phyloP scores from a whole-genome alignment of 2,797 vertebrate species.

The Poecile montanus region DNA sequence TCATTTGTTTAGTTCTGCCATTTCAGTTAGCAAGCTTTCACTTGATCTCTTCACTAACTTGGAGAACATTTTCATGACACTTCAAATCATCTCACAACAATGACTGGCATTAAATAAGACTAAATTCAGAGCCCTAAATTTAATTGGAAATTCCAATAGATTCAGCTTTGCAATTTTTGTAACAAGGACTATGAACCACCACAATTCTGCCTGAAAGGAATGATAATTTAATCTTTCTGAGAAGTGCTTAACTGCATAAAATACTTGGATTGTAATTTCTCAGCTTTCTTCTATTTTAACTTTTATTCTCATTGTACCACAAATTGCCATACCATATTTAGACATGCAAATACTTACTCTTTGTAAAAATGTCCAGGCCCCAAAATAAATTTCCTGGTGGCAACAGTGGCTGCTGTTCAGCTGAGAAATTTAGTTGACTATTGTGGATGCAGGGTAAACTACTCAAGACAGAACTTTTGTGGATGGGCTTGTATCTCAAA shows the following conservation, averaged over 20 bases:
- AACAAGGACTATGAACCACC: not conserved
- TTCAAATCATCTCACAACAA: not conserved
- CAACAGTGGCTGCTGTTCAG: not conserved
- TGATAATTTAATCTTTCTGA: not conserved
- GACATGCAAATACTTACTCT: not conserved
- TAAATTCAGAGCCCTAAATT: not conserved
- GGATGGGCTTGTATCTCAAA: not conserved
- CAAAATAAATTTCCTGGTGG: not conserved
- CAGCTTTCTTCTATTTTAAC: not conserved
- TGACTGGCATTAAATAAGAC: not conserved
- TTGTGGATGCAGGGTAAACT: not conserved
- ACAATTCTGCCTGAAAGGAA: not conserved
- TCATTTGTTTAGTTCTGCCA: not conserved
- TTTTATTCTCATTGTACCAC: not conserved
- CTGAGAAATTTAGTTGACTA: not conserved
- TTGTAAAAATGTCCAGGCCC: not conserved
- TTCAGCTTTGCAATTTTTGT: not conserved
- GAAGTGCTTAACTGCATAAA: not conserved
- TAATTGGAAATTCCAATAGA: not conserved
- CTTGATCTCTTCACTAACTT: not conserved
- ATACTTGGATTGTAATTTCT: not conserved
- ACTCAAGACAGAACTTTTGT: rapidly evolving
- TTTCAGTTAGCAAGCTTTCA: not conserved
- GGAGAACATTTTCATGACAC: not conserved
- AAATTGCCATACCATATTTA: not conserved